phyloP scores from a whole-genome alignment of 1,140 invertebrate genomes.

The Meloidogyne chitwoodi region DNA sequence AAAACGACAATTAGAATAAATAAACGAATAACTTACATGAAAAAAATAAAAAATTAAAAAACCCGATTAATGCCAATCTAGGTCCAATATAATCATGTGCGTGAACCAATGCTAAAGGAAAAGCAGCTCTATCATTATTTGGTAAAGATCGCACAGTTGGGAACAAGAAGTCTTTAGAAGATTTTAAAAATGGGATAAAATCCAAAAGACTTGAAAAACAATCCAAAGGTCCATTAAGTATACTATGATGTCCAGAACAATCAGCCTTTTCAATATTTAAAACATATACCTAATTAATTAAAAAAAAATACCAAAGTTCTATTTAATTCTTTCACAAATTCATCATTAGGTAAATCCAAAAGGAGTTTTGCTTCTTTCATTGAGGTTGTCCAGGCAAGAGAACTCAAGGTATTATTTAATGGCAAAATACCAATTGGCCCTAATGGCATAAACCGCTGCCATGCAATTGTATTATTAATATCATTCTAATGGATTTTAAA shows the following conservation, averaged over 20 bases:
- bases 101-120: conserved; percentile 86
- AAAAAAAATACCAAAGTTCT: conserved; percentile 55
- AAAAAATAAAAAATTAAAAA: conserved; percentile 39
- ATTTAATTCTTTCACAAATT: conserved; percentile 85
- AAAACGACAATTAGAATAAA: background rate
- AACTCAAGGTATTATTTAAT: conserved; percentile 72
- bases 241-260: conserved; percentile 63
- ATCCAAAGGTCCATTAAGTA: background rate
- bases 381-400: conserved; percentile 84
- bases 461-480: conserved; percentile 74
- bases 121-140: conserved; percentile 71
- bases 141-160: conserved; percentile 65
- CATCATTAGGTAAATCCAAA: conserved; percentile 69
- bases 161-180: background rate
- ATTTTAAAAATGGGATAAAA: conserved; percentile 68
- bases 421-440: conserved; percentile 87
- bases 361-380: conserved; percentile 71
- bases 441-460: conserved; percentile 86
- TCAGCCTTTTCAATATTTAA: background rate
- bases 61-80: conserved; percentile 78
- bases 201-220: conserved; percentile 56
- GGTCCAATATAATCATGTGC: conserved; percentile 75
- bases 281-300: background rate
- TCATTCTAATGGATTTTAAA: background rate
- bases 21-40: background rate